Conservation (phyloP, 2,113 vertebrate genomes). For the rabbit (Oryctolagus cuniculus) region mOryCun1.1 NC_091443.1:18893001-18893500, state of each 20-base stretch:
- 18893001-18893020: too few species aligned
- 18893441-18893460: background rate
- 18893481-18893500: background rate
- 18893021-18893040: too few species aligned
- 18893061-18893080: too few species aligned
- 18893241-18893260: background rate
- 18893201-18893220: too few species aligned
- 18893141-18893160: too few species aligned
- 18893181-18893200: too few species aligned
- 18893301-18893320: background rate
- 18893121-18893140: too few species aligned
- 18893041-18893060: too few species aligned
- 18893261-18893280: background rate
- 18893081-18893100: too few species aligned
- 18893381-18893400: background rate
- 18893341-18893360: background rate
- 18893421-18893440: background rate
- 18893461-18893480: background rate
- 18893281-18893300: background rate
- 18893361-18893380: background rate
- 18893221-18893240: background rate
- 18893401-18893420: background rate
- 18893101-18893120: too few species aligned
- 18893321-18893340: constrained; percentile 9
- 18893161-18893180: too few species aligned